These are phyloP conservation scores for Apaloderma vittatum DNA, from an alignment of 2,113 vertebrate genomes.

Conservation along the genomic window DNA sequence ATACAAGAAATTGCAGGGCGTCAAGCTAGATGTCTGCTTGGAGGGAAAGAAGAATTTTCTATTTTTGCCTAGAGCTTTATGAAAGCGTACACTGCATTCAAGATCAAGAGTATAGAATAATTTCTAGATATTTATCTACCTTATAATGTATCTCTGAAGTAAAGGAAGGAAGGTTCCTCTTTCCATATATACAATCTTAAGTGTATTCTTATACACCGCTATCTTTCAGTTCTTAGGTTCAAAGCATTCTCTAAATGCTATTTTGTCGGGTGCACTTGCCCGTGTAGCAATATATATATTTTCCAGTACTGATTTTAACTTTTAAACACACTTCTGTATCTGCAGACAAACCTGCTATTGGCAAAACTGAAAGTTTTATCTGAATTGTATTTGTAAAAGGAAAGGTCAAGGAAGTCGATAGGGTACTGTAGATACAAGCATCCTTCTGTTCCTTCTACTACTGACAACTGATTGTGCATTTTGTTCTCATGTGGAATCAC, in stretches of 20 bases:
- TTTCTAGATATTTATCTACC: background rate
- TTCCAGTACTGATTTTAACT: background rate
- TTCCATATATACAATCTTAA: background rate
- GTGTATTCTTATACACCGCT: background rate
- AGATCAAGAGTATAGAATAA: background rate
- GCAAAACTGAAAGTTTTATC: conserved; percentile 34
- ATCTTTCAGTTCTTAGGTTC: background rate
- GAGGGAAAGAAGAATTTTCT: conserved; percentile 11
- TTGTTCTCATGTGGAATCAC: background rate
- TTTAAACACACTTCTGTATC: conserved; percentile 10
- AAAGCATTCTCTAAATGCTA: background rate
- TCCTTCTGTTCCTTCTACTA: conserved; percentile 41
- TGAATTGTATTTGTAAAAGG: background rate
- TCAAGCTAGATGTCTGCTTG: background rate
- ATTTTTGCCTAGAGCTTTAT: background rate
- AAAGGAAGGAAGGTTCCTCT: background rate
- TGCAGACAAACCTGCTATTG: background rate
- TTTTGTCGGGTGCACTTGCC: background rate
- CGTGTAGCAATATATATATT: background rate
- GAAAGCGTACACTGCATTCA: background rate
- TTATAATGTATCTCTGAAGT: background rate
- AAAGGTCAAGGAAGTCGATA: background rate
- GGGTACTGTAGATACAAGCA: background rate
- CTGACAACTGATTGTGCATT: conserved; percentile 24
- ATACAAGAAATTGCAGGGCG: background rate